phyloP scores from a whole-genome alignment of 2,113 vertebrate species.

The Rhinopomastus cyanomelas region DNA sequence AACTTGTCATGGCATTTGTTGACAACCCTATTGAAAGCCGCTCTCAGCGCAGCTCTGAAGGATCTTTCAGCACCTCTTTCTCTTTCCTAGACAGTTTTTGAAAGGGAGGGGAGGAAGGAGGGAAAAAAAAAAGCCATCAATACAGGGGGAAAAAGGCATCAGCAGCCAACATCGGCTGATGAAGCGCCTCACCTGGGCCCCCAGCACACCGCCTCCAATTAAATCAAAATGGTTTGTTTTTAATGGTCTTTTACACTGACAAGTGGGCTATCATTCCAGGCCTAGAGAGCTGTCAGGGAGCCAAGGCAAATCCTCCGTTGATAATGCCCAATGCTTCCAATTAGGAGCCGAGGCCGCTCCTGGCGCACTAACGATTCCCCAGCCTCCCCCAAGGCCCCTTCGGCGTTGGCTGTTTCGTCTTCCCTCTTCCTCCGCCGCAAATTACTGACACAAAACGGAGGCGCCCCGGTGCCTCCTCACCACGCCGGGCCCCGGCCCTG shows the following conservation, averaged over 20 bases:
- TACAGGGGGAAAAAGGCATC: slow-evolving; percentile 57
- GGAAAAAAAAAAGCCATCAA: slow-evolving; percentile 46
- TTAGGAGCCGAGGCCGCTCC: slow-evolving; percentile 92
- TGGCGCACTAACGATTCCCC: slow-evolving; percentile 92
- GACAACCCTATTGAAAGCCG: slow-evolving; percentile 73
- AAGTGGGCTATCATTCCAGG: slow-evolving; percentile 99
- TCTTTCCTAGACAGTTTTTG: slow-evolving; percentile 70
- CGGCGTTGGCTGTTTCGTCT: slow-evolving; percentile 71
- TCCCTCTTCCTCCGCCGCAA: slow-evolving; percentile 83
- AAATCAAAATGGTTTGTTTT: slow-evolving; percentile 99
- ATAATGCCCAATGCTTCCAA: slow-evolving; percentile 99
- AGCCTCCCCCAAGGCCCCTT: slow-evolving; percentile 83
- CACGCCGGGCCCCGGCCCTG: slow-evolving; percentile 88
- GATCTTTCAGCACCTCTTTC: slow-evolving; percentile 59
- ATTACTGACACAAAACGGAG: slow-evolving; percentile 99
- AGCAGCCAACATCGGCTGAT: slow-evolving; percentile 67
- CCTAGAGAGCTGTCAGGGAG: slow-evolving; percentile 96
- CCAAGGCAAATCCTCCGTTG: slow-evolving; percentile 96
- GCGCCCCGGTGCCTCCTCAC: slow-evolving; percentile 80
- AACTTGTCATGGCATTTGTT: slow-evolving; percentile 68
- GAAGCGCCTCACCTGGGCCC: slow-evolving; percentile 84
- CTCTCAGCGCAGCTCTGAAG: slow-evolving; percentile 38
- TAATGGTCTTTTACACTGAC: slow-evolving; percentile 99
- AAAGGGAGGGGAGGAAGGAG: slow-evolving; percentile 40
- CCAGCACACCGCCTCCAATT: slow-evolving; percentile 94